Conservation (phyloP, 2,888 invertebrate species). For the Diplolepis rosae region DNA sequence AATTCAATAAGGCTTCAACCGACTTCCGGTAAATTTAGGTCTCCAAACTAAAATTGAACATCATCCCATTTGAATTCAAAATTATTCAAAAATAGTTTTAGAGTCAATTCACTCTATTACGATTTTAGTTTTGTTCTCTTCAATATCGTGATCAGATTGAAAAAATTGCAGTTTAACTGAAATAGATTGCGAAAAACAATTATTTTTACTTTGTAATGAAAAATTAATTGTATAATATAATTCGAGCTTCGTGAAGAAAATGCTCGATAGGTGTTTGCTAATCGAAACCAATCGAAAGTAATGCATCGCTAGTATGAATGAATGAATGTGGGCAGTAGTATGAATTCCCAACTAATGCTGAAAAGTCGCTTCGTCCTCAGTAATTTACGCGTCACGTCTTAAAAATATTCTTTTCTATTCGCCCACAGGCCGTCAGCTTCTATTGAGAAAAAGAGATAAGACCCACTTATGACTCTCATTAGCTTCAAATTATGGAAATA, state of each 20-base stretch:
- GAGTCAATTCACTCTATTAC: no score
- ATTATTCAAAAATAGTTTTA: no score
- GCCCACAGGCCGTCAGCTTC: slow-evolving; percentile 45
- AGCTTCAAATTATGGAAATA: background rate
- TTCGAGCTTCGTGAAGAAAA: background rate
- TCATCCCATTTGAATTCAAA: no score
- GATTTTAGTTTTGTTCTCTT: no score
- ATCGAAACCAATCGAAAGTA: slow-evolving; percentile 46
- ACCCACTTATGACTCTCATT: slow-evolving; percentile 21
- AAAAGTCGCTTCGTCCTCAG: slow-evolving; percentile 50
- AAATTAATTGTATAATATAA: background rate
- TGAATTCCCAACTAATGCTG: slow-evolving; percentile 50
- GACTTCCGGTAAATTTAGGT: no score
- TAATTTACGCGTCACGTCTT: slow-evolving; percentile 49
- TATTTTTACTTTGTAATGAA: background rate
- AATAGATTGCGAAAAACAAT: background rate
- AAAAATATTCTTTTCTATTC: slow-evolving; percentile 48
- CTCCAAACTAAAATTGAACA: no score
- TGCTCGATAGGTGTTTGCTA: background rate
- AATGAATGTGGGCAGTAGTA: slow-evolving; percentile 55
- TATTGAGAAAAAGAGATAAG: slow-evolving; percentile 32
- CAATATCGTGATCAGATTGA: no score
- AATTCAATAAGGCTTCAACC: no score
- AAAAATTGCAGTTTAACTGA: no score
- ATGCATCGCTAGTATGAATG: slow-evolving; percentile 48